phyloP scores from a whole-genome alignment of 2,888 invertebrate species.

The Petrolisthes cinctipes region DNA sequence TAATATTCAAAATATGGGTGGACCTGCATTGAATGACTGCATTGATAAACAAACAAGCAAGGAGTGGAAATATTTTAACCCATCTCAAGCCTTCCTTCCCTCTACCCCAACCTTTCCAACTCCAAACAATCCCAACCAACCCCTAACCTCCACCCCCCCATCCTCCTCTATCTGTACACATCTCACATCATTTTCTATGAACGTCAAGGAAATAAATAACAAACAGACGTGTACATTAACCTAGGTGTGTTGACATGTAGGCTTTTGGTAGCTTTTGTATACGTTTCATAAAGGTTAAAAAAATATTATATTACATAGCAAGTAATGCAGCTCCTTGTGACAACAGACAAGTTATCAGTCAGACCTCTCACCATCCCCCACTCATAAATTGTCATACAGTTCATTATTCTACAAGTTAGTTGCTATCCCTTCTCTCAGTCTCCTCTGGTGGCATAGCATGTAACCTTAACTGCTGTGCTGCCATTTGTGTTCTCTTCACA shows the following conservation, averaged over 20 bases:
- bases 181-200: neutral
- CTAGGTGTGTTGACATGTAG: neutral
- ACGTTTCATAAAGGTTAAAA: neutral
- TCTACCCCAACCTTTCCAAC: neutral
- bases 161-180: neutral
- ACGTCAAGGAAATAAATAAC: neutral
- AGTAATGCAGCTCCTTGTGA: too few relatives aligned
- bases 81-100: neutral
- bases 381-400: too few relatives aligned
- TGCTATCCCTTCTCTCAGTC: too few relatives aligned
- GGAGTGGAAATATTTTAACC: slow-evolving; percentile 9
- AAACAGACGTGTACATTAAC: neutral
- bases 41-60: neutral
- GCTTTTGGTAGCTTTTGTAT: slow-evolving; percentile 1
- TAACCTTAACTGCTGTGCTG: too few relatives aligned
- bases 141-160: neutral
- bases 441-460: too few relatives aligned
- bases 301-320: neutral
- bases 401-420: too few relatives aligned
- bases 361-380: too few relatives aligned
- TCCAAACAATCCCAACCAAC: neutral
- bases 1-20: too few relatives aligned
- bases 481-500: too few relatives aligned
- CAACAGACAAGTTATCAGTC: too few relatives aligned
- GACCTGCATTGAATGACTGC: too few relatives aligned